These are phyloP conservation scores for Toxotes chatareus DNA, from an alignment of 2,113 vertebrate species.

Conservation along the genomic window DNA sequence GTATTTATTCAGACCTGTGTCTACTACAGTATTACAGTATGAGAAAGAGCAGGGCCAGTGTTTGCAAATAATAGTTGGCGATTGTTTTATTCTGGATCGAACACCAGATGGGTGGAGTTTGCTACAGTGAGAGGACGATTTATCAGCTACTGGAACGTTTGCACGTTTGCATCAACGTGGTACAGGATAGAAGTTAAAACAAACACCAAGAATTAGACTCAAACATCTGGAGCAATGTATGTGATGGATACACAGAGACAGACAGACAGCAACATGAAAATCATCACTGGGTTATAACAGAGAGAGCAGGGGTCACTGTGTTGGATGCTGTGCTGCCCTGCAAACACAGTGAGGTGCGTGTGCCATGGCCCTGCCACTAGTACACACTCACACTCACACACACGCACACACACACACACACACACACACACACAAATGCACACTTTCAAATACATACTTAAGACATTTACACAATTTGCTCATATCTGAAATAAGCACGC, in stretches of 20 bases:
- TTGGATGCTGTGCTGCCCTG: conserved; percentile 59
- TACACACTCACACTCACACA: conserved; percentile 11
- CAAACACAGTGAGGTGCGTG: conserved; percentile 68
- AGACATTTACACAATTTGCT: conserved; percentile 20
- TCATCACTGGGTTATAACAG: conserved; percentile 18
- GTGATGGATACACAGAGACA: neutral
- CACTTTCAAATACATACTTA: neutral
- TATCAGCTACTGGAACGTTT: conserved; percentile 20
- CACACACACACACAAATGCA: neutral
- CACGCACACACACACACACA: conserved; percentile 11
- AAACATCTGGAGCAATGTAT: conserved; percentile 21
- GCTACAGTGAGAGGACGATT: conserved; percentile 30
- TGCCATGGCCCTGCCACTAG: conserved; percentile 73
- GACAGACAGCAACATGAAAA: conserved; percentile 21
- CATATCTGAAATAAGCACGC: conserved; percentile 32
- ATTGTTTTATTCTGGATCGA: conserved; percentile 20
- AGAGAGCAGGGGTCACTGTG: conserved; percentile 43
- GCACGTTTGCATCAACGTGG: neutral
- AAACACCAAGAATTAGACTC: conserved; percentile 42
- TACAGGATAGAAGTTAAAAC: conserved; percentile 6
- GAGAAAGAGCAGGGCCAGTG: conserved; percentile 47
- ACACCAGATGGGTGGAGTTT: conserved; percentile 18
- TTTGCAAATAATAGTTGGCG: conserved; percentile 25
- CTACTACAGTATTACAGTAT: conserved; percentile 44
- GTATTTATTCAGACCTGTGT: conserved; percentile 67